Percentiles rank a stretch among this genome's conserved stretches.
Conservation (phyloP, 2,113 vertebrate genomes). For the Barnardius zonarius region DNA sequence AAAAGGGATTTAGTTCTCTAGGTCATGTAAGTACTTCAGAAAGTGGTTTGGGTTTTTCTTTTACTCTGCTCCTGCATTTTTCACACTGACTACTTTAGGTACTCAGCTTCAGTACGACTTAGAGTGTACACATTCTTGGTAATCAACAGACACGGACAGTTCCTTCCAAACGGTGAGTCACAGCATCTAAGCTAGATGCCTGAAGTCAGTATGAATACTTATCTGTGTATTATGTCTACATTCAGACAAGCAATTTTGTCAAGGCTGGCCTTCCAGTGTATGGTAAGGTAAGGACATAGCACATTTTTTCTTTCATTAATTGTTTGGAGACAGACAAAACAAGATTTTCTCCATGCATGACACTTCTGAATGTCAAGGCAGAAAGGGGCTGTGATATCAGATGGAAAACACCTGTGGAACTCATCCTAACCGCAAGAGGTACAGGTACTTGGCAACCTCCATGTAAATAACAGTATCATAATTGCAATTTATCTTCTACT, state of each 20-base stretch:
- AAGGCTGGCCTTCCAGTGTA: background rate
- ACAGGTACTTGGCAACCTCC: background rate
- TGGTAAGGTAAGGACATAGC: background rate
- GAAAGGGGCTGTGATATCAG: background rate
- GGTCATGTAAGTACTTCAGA: background rate
- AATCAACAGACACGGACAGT: background rate
- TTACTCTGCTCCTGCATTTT: background rate
- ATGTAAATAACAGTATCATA: background rate
- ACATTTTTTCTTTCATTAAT: background rate
- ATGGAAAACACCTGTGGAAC: background rate
- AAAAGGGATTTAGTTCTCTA: background rate
- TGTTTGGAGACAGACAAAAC: background rate
- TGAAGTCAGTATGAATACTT: background rate
- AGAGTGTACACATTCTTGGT: background rate
- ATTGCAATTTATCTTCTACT: background rate
- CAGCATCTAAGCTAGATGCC: background rate
- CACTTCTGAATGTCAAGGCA: background rate
- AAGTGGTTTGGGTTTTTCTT: background rate
- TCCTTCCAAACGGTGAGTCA: background rate
- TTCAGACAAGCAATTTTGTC: background rate
- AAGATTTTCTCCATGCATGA: background rate
- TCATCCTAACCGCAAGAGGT: background rate
- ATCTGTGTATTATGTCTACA: background rate
- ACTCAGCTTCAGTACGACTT: background rate
- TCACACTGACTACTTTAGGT: background rate